Percentiles rank a stretch among this genome's conserved stretches.
Evolutionary conservation across 2,797 vertebrate genomes (phyloP).

Genomic region (Eupleurogrammus muticus): DNA sequence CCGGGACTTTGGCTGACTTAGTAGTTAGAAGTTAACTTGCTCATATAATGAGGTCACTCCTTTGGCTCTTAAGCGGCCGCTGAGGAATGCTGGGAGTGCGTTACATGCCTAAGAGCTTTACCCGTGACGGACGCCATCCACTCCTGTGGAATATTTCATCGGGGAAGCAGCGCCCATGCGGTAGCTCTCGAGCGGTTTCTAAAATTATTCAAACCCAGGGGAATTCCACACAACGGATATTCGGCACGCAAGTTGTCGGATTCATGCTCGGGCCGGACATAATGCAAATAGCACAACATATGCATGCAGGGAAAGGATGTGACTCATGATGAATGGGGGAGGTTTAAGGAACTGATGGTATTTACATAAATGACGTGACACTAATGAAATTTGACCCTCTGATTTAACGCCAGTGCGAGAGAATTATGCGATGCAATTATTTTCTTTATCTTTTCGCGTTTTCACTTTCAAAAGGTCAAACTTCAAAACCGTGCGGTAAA

Average conservation of each 20-base stretch:
- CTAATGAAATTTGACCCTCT: conserved; percentile 58
- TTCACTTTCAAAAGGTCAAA: conserved; percentile 60
- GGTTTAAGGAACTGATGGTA: conserved; percentile 3
- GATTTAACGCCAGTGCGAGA: not conserved
- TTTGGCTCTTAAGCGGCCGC: conserved; percentile 54
- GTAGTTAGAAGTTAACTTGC: conserved; percentile 58
- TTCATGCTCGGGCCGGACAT: conserved; percentile 24
- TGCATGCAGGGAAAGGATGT: conserved; percentile 32
- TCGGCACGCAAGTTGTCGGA: not conserved
- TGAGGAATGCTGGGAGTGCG: conserved; percentile 28
- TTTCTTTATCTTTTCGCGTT: not conserved
- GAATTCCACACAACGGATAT: conserved; percentile 23
- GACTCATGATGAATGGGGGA: conserved; percentile 5
- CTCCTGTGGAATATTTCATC: conserved; percentile 43
- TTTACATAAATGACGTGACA: conserved; percentile 2
- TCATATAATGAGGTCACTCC: conserved; percentile 70
- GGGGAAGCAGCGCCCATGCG: conserved; percentile 30
- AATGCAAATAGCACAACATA: conserved; percentile 7
- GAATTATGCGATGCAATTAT: not conserved
- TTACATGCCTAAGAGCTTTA: conserved; percentile 36
- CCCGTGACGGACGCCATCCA: conserved; percentile 45
- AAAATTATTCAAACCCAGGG: conserved; percentile 27
- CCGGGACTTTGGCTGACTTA: conserved; percentile 67
- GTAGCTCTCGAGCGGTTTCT: conserved; percentile 22
- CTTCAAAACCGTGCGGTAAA: conserved; percentile 26